phyloP scores from a whole-genome alignment of 2,888 invertebrate species.

The Tetheella fluctuosa region DNA sequence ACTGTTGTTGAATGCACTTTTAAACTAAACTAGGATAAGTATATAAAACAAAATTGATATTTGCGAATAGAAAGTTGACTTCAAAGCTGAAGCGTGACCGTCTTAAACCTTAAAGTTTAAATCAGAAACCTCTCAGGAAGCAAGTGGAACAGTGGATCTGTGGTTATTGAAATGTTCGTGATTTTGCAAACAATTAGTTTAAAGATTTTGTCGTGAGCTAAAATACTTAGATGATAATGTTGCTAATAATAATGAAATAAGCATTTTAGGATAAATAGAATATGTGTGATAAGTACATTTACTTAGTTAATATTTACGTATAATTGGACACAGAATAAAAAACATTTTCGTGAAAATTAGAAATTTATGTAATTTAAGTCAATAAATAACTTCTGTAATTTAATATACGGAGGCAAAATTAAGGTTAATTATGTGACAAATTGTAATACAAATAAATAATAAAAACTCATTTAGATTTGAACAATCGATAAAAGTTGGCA shows the following conservation, averaged over 20 bases:
- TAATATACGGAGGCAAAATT: not conserved
- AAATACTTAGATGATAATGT: too few species aligned
- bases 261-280: too few species aligned
- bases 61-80: not conserved
- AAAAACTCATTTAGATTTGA: not conserved
- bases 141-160: not conserved
- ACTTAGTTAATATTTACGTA: too few species aligned
- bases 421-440: slow-evolving; percentile 4
- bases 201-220: too few species aligned
- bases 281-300: too few species aligned
- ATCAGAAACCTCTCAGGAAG: not conserved
- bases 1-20: too few species aligned
- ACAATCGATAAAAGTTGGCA: slow-evolving; percentile 3
- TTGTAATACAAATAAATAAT: slow-evolving; percentile 9
- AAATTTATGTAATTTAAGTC: not conserved
- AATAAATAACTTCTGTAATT: not conserved
- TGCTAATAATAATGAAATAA: too few species aligned
- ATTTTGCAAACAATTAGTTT: not conserved
- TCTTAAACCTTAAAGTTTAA: not conserved
- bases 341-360: too few species aligned
- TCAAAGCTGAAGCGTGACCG: not conserved
- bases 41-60: not conserved
- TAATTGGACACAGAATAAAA: too few species aligned
- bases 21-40: too few species aligned
- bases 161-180: not conserved